phyloP scores from a whole-genome alignment of 1,140 invertebrate genomes.

The Nomia melanderi region DNA sequence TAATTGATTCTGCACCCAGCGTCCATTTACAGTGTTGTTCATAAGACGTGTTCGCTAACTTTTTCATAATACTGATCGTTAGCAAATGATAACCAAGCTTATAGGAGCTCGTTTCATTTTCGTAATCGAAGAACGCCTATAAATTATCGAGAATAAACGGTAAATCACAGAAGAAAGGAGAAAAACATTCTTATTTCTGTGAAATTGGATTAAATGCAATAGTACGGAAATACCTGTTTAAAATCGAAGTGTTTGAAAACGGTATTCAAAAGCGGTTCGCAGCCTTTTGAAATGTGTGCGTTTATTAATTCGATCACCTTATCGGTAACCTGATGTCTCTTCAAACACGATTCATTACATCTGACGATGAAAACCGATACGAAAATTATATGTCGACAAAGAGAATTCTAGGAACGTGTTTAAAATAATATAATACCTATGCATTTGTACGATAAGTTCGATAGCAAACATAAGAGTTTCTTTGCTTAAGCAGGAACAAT shows the following conservation, averaged over 20 bases:
- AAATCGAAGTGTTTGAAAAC: slow-evolving; percentile 63
- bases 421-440: slow-evolving; percentile 53
- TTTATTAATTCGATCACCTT: slow-evolving; percentile 60
- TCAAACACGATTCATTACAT: slow-evolving; percentile 61
- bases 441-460: slow-evolving; percentile 65
- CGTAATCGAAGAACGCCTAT: slow-evolving; percentile 68
- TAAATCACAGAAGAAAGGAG: not conserved
- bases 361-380: slow-evolving; percentile 34
- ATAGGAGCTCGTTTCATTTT: slow-evolving; percentile 41
- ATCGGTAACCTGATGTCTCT: slow-evolving; percentile 31
- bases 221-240: slow-evolving; percentile 55
- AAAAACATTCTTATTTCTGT: not conserved
- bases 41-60: slow-evolving; percentile 60
- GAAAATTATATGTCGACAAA: not conserved
- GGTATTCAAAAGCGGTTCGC: slow-evolving; percentile 61
- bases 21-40: slow-evolving; percentile 63
- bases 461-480: slow-evolving; percentile 57
- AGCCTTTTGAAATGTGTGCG: slow-evolving; percentile 50
- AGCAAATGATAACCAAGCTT: slow-evolving; percentile 70
- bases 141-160: not conserved
- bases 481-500: slow-evolving; percentile 55
- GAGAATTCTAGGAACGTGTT: not conserved
- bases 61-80: slow-evolving; percentile 68
- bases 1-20: slow-evolving; percentile 56
- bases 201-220: not conserved